phyloP scores from a whole-genome alignment of 2,888 invertebrate species.

The Teinopalpus imperialis region DNA sequence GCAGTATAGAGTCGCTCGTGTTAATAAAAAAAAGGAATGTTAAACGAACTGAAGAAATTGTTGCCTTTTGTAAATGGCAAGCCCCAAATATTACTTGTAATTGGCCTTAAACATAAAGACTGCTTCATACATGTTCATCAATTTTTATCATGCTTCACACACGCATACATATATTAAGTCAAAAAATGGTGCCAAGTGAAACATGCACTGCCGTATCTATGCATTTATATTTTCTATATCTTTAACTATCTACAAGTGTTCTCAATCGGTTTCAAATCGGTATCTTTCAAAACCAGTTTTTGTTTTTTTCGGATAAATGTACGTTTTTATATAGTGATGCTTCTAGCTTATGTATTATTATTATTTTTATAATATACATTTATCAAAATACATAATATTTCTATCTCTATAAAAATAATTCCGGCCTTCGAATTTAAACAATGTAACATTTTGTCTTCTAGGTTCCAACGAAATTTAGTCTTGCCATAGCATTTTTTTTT shows the following conservation, averaged over 20 bases:
- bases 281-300: no score
- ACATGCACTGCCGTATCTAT: conserved; percentile 18
- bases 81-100: conserved; percentile 35
- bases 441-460: no score
- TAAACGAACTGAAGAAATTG: conserved; percentile 3
- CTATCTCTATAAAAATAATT: no score
- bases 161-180: conserved; percentile 33
- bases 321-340: no score
- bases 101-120: conserved; percentile 49
- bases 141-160: conserved; percentile 32
- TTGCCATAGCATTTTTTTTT: conserved; percentile 18
- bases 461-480: conserved; percentile 12
- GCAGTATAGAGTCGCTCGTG: conserved; percentile 2
- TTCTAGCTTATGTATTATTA: no score
- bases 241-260: background rate
- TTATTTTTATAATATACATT: no score
- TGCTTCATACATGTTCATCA: conserved; percentile 35
- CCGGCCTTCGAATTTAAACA: background rate
- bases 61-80: conserved; percentile 29
- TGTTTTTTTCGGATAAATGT: no score
- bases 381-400: no score
- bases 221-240: conserved; percentile 22
- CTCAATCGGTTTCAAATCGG: no score
- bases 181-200: conserved; percentile 16
- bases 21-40: no score